phyloP scores from a whole-genome alignment of 2,888 invertebrate genomes.

The Heliconius cydno region DNA sequence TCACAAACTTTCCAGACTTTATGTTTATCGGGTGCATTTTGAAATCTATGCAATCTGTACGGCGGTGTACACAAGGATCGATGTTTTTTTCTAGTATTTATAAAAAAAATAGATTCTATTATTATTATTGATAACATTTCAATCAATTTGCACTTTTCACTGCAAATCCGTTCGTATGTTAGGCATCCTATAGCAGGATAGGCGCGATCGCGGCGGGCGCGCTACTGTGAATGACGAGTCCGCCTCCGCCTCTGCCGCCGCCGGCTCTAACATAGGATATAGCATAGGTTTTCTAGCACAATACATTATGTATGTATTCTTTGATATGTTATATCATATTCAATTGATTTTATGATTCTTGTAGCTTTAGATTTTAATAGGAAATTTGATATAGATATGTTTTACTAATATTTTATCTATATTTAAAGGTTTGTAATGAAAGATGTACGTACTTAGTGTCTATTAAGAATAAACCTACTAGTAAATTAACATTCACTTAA shows the following conservation, averaged over 20 bases:
- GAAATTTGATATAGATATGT: neutral
- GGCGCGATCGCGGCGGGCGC: conserved; percentile 32
- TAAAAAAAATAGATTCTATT: neutral
- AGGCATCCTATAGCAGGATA: conserved; percentile 22
- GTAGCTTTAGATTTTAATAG: neutral
- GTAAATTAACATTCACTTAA: neutral
- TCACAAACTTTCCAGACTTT: conserved; percentile 22
- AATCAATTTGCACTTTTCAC: conserved; percentile 8
- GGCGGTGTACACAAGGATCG: neutral
- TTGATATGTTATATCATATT: conserved; percentile 7
- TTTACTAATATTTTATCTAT: neutral
- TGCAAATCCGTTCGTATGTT: conserved; percentile 15
- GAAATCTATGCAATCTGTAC: neutral
- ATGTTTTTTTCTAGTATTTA: neutral
- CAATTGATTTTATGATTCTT: neutral
- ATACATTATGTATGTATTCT: conserved; percentile 11
- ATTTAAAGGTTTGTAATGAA: neutral
- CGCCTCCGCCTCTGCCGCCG: conserved; percentile 1
- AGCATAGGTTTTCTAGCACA: conserved; percentile 21
- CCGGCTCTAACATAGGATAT: conserved; percentile 4
- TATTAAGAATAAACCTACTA: neutral
- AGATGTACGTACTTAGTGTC: neutral
- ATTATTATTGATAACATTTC: conserved; percentile 15
- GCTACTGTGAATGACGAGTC: conserved; percentile 33
- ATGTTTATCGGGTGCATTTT: conserved; percentile 15